Evolutionary conservation across 2,113 vertebrate genomes (phyloP).

Genomic region (Atlantisia rogersi): DNA sequence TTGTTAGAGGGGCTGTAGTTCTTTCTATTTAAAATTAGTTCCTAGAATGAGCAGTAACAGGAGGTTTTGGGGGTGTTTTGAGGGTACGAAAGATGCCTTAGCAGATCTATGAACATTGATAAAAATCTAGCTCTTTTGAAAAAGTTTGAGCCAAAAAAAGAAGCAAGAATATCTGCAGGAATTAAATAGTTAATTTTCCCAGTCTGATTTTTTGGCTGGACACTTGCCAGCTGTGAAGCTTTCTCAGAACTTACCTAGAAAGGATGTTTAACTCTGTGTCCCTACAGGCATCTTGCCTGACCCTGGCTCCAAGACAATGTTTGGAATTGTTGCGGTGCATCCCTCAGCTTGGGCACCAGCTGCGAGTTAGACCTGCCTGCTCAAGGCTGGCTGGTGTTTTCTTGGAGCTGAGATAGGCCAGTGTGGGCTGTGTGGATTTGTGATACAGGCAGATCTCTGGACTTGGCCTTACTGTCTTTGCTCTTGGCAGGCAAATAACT

Average conservation of each 20-base stretch:
- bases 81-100: background rate
- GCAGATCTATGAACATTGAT: background rate
- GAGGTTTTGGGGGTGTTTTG: background rate
- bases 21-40: background rate
- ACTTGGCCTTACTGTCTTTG: background rate
- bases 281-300: background rate
- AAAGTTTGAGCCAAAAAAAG: background rate
- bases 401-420: background rate
- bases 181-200: background rate
- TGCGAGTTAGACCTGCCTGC: background rate
- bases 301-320: background rate
- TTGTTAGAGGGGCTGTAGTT: background rate
- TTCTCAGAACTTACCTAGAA: constrained; percentile 1
- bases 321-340: background rate
- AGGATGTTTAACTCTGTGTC: background rate
- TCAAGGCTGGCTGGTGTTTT: background rate
- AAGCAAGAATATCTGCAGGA: background rate
- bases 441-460: background rate
- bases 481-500: background rate
- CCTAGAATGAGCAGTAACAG: background rate
- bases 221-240: background rate
- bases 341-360: background rate
- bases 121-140: background rate
- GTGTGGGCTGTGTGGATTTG: background rate
- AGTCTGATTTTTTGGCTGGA: background rate